Percentiles rank a stretch among this genome's conserved stretches.
phyloP scores from a whole-genome alignment of 2,797 vertebrate species.

The Tadarida brasiliensis region DNA sequence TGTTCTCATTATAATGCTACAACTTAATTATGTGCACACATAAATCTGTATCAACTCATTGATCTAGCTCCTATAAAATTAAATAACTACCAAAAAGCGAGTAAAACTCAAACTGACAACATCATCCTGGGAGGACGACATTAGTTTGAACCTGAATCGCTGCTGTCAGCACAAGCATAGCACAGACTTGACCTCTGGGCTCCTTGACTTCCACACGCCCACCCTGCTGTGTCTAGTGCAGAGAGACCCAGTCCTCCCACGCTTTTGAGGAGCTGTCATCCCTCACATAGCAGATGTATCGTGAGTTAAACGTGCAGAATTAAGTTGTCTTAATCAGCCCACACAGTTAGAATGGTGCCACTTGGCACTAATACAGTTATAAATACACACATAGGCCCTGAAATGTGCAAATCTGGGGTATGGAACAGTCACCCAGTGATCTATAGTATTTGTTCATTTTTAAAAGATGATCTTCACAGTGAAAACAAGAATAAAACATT shows the following conservation, averaged over 20 bases:
- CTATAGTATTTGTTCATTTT: not conserved
- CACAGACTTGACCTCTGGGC: not conserved
- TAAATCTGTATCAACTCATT: slow-evolving; percentile 12
- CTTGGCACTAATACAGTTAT: not conserved
- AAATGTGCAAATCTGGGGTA: not conserved
- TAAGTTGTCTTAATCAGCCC: not conserved
- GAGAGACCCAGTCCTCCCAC: not conserved
- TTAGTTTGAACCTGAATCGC: not conserved
- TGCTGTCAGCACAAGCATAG: not conserved
- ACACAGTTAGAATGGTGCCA: not conserved
- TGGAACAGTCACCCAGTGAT: not conserved
- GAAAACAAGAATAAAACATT: not conserved
- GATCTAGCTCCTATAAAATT: not conserved
- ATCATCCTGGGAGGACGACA: not conserved
- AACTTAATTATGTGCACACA: not conserved
- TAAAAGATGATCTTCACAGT: not conserved
- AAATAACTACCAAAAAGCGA: slow-evolving; percentile 22
- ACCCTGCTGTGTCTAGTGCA: not conserved
- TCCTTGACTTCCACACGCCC: not conserved
- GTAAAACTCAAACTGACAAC: not conserved
- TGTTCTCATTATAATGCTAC: slow-evolving; percentile 1
- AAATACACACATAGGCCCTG: not conserved
- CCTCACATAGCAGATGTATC: not conserved
- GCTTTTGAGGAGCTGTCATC: not conserved
- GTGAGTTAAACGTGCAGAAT: not conserved